Evolutionary conservation across 2,113 vertebrate species (phyloP), one percentile per base, ranked within the genome.

Genomic region (Prunella fulvescens): DNA sequence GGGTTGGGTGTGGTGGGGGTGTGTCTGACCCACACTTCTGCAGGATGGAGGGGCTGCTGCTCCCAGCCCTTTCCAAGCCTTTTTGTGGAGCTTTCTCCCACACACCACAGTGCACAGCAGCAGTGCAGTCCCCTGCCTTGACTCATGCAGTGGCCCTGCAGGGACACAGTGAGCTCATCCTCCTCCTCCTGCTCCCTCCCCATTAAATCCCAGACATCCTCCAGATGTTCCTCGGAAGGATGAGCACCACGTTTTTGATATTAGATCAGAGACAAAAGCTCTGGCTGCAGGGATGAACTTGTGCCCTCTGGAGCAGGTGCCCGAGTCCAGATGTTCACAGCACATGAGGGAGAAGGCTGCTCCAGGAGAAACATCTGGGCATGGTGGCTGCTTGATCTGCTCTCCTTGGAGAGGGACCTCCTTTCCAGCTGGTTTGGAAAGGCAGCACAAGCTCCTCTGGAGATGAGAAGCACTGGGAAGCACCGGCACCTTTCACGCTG

Each of bases 331-430:
- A 76, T 88, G 90, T 78, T 62, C 39, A 39, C 57, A 42, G 81
- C 84, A 40, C 13, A 19, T 0, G 3, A 72, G 47, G 19, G 18
- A 70, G 45, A 35, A 44, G 9, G 28, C 12, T 65, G 37, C 9
- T 48, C 31, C 56, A 37, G 56, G 23, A 66, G 28, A 62, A 84
- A 62, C 61, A 61, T 45, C 64, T 81, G 71, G 20, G 37, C 74
- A 42, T 0, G 0, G 28, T 1, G 7, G 28, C 65, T 85, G 48
- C 50, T 81, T 0, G 2, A 57, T 20, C 15, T 53, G 31, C 35
- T 65, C 48, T 3, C 1, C 12, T 19, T 53, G n/a, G 47, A 62
- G 37, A 20, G 25, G 28, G 31, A 37, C 1, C 8, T 9, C 12
- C 42, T 69, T 69, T 70, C 74, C 45, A 56, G 0, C 9, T 10